Conservation (phyloP, 2,888 invertebrate species). For the Bellardia bayeri region DNA sequence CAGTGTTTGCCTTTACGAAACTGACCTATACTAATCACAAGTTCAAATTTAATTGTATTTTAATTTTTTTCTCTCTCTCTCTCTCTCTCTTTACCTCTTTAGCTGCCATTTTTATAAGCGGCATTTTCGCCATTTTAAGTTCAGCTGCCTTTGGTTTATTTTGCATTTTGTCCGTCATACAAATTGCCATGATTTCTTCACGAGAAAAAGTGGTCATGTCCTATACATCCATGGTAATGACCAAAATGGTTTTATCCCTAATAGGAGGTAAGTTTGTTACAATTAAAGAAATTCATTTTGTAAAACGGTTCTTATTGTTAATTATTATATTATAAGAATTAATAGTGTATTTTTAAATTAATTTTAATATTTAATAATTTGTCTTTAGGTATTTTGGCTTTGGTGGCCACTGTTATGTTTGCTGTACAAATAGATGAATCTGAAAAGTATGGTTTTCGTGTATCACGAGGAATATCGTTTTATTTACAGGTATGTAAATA, state of each 20-base stretch:
- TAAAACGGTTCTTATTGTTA: not conserved
- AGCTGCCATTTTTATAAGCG: slow-evolving; percentile 94
- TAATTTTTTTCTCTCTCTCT: no score
- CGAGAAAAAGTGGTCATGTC: slow-evolving; percentile 91
- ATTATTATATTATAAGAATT: no score
- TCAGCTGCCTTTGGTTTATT: slow-evolving; percentile 90
- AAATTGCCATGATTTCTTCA: slow-evolving; percentile 94
- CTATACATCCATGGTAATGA: slow-evolving; percentile 90
- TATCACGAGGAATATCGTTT: slow-evolving; percentile 92
- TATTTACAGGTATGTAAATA: slow-evolving; percentile 90
- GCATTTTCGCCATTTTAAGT: slow-evolving; percentile 91
- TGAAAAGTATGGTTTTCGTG: slow-evolving; percentile 88
- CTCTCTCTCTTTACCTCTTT: slow-evolving; percentile 77
- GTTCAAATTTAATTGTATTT: no score
- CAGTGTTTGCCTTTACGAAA: no score
- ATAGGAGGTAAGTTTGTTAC: slow-evolving; percentile 89
- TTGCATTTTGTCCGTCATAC: slow-evolving; percentile 91
- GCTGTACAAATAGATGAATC: slow-evolving; percentile 94
- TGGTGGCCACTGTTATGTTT: slow-evolving; percentile 92
- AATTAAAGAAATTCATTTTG: not conserved
- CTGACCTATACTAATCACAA: no score
- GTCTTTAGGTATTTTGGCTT: slow-evolving; percentile 89
- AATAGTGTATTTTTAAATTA: no score
- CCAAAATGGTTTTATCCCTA: slow-evolving; percentile 91
- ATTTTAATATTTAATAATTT: slow-evolving; percentile 1